Evolutionary conservation across 1,140 invertebrate genomes (phyloP).

Genomic region (Brachionus manjavacas): DNA sequence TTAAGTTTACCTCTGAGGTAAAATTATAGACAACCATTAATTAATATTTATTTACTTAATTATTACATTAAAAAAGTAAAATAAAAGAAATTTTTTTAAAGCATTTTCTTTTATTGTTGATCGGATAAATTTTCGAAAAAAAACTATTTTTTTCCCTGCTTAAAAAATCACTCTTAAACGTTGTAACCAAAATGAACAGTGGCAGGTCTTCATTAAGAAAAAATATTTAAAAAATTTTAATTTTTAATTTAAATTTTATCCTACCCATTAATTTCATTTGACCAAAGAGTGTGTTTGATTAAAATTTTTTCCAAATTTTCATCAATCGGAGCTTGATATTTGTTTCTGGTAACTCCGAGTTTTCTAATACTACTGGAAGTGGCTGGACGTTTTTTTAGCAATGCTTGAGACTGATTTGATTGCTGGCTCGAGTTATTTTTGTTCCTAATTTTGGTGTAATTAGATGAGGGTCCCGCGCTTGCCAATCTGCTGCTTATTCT

Average conservation of each 20-base stretch:
- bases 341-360: constrained; percentile 26
- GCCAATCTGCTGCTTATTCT: background rate
- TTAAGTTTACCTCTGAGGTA: background rate
- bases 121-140: background rate
- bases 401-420: background rate
- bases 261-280: constrained; percentile 28
- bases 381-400: background rate
- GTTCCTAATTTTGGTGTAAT: background rate
- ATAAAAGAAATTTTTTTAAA: background rate
- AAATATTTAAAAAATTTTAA: too few relatives aligned
- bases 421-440: background rate
- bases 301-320: constrained; percentile 38
- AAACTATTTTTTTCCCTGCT: background rate
- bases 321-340: constrained; percentile 35
- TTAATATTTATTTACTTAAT: background rate
- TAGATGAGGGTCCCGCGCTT: background rate
- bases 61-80: background rate
- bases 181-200: constrained; percentile 43
- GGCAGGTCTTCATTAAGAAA: background rate
- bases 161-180: background rate
- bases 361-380: constrained; percentile 17
- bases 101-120: background rate
- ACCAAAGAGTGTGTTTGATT: constrained; percentile 18
- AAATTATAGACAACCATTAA: background rate
- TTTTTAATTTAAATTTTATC: background rate